Conservation (phyloP, 1,140 invertebrate genomes). For the Pseudomyrmex gracilis region DNA sequence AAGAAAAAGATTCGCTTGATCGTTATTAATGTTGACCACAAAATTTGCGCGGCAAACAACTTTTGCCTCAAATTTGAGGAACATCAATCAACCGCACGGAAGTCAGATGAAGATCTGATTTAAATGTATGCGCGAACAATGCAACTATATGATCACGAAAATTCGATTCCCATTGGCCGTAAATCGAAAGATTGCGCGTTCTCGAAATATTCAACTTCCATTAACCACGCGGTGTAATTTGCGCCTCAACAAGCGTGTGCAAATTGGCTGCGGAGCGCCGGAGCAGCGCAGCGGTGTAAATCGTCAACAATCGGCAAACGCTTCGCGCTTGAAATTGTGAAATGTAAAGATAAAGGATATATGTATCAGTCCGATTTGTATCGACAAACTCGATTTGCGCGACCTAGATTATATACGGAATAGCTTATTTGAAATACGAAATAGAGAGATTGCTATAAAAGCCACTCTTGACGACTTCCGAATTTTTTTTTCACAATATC, state of each 20-base stretch:
- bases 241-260: background rate
- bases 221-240: constrained; percentile 38
- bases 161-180: background rate
- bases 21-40: background rate
- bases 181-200: constrained; percentile 14
- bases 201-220: constrained; percentile 37
- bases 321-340: background rate
- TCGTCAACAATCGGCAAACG: constrained; percentile 14
- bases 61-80: background rate
- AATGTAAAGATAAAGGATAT: background rate
- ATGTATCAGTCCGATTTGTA: background rate
- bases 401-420: background rate
- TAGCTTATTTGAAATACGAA: background rate
- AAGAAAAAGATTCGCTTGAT: background rate
- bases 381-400: background rate
- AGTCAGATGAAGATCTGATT: background rate
- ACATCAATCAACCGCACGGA: background rate
- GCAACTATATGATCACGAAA: background rate
- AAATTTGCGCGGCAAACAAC: background rate
- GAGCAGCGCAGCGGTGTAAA: too few relatives aligned
- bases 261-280: constrained; percentile 2
- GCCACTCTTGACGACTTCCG: background rate
- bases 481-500: constrained; percentile 12
- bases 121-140: background rate
- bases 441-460: background rate